Conservation (phyloP, 92 coral and sea anemone genomes). For the Metridium senile region DNA sequence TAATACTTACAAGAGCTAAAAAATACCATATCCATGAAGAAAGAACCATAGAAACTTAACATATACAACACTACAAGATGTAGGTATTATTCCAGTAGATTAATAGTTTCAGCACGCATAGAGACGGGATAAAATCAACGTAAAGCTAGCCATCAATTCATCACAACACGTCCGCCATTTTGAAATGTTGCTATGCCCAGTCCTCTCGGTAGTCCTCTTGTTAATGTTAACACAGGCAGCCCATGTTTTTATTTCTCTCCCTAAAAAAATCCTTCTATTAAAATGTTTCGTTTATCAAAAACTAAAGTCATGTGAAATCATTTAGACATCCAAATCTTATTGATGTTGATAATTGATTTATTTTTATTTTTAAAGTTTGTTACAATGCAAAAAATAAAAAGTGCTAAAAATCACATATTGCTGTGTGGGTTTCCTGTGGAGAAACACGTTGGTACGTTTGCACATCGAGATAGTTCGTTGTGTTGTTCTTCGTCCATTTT, state of each 20-base stretch:
- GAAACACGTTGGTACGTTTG: neutral
- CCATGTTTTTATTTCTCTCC: neutral
- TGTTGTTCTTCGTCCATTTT: neutral
- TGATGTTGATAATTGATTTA: too few relatives aligned
- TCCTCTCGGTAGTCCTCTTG: neutral
- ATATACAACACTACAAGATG: neutral
- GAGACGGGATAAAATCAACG: neutral
- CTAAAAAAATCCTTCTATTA: too few relatives aligned
- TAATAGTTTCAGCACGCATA: neutral
- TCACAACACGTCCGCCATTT: slow-evolving; percentile 1
- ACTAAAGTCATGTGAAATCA: too few relatives aligned
- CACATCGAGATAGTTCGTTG: neutral
- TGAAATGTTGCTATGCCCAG: slow-evolving; percentile 8
- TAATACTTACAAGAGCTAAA: slow-evolving; percentile 4
- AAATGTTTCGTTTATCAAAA: too few relatives aligned
- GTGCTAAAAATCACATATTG: too few relatives aligned
- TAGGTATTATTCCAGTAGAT: neutral
- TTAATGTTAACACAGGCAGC: slow-evolving; percentile 13
- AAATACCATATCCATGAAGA: neutral
- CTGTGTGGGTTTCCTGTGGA: slow-evolving; percentile 30
- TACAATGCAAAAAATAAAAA: too few relatives aligned
- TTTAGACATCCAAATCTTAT: too few relatives aligned
- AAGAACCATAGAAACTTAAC: slow-evolving; percentile 4
- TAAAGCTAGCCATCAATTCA: neutral
- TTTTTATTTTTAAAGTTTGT: too few relatives aligned